Conservation (phyloP, 2,888 invertebrate genomes). For the Gordius sp. region DNA sequence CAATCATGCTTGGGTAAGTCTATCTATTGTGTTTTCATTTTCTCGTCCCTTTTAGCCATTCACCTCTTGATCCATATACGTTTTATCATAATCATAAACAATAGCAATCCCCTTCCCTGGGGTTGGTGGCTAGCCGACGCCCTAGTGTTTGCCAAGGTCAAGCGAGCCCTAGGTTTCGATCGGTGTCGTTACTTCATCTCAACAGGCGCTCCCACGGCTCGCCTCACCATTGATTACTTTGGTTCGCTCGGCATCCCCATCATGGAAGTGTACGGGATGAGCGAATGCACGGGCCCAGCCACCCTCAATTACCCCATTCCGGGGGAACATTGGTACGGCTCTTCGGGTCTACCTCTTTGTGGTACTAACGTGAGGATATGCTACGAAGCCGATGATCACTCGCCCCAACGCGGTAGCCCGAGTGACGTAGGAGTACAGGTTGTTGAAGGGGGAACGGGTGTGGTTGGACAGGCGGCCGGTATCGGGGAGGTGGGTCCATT, state of each 20-base stretch:
- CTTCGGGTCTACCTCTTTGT: background rate
- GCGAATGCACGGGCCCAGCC: conserved; percentile 4
- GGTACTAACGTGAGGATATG: too few species aligned
- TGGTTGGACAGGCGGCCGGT: too few species aligned
- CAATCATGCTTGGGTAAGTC: background rate
- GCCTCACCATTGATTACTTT: background rate
- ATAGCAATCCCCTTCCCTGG: background rate
- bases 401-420: too few species aligned
- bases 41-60: background rate
- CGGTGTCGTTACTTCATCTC: background rate
- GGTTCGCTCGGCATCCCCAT: background rate
- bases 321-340: background rate
- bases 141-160: background rate
- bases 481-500: too few species aligned
- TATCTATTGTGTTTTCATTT: background rate
- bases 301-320: background rate
- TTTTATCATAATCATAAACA: background rate
- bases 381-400: too few species aligned
- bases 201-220: background rate
- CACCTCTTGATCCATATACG: background rate
- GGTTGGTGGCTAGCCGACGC: background rate
- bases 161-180: background rate
- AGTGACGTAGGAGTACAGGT: too few species aligned
- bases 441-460: too few species aligned
- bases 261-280: background rate